These are phyloP conservation scores for Mantis religiosa DNA, from an alignment of 2,888 invertebrate species.

Conservation along the genomic window DNA sequence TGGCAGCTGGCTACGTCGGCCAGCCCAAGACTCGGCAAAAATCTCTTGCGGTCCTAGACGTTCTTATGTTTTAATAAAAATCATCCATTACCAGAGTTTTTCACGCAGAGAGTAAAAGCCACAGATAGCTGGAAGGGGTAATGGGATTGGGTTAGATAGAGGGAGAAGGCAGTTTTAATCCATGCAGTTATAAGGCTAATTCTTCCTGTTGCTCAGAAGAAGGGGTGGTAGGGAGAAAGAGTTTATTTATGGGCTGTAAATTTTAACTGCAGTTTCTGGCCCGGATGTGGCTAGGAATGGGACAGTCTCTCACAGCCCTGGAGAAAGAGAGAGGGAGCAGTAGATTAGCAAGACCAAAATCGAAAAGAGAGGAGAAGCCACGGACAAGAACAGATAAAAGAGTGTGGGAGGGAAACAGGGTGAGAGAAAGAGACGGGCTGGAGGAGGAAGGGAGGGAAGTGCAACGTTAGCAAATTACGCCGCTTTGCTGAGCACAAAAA, in stretches of 20 bases:
- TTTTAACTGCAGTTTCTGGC: slow-evolving; percentile 18
- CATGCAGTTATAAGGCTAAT: slow-evolving; percentile 14
- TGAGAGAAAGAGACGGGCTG: background rate
- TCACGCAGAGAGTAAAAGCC: background rate
- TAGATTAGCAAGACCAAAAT: background rate
- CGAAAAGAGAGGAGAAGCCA: background rate
- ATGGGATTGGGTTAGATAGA: background rate
- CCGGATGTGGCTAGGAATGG: background rate
- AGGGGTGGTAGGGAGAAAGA: background rate
- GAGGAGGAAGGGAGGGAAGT: background rate
- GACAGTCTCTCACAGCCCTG: background rate
- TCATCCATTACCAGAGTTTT: background rate
- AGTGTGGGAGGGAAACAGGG: background rate
- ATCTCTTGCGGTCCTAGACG: background rate
- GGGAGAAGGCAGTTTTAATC: background rate
- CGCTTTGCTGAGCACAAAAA: background rate
- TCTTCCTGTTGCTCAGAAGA: slow-evolving; percentile 8
- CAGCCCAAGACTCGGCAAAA: background rate
- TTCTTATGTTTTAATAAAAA: background rate
- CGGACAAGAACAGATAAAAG: background rate
- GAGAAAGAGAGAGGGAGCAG: background rate
- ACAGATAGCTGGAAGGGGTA: background rate
- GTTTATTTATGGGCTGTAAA: slow-evolving; percentile 24
- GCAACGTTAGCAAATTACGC: background rate
- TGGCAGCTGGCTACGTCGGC: background rate